Conservation (phyloP, 2,888 invertebrate species). For the Melipona beecheii region DNA sequence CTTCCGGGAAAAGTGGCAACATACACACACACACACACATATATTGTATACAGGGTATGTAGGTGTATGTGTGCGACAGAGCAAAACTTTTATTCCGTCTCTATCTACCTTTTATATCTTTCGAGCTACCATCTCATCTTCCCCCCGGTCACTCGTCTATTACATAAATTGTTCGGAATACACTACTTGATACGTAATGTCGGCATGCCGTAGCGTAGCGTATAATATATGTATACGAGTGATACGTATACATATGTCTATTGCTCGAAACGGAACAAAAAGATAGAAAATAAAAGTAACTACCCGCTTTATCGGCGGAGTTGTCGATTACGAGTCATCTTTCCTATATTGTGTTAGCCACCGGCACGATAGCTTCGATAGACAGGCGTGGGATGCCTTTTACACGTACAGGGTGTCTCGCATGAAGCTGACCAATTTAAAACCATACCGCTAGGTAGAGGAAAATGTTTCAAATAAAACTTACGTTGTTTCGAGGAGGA, state of each 20-base stretch:
- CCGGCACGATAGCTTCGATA: too few relatives aligned
- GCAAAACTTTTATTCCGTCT: slow-evolving; percentile 28
- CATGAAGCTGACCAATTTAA: too few relatives aligned
- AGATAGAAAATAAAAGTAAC: not conserved
- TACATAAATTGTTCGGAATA: slow-evolving; percentile 16
- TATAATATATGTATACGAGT: not conserved
- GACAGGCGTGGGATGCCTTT: too few relatives aligned
- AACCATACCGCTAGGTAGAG: too few relatives aligned
- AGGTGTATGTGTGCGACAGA: slow-evolving; percentile 10
- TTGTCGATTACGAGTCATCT: too few relatives aligned
- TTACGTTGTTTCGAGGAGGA: too few relatives aligned
- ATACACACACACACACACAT: not conserved
- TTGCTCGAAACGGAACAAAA: slow-evolving; percentile 16
- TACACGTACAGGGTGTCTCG: too few relatives aligned
- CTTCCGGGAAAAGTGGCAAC: not conserved
- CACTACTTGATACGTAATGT: slow-evolving; percentile 13
- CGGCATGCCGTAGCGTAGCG: slow-evolving; percentile 23
- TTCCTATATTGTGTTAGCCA: too few relatives aligned
- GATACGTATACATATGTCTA: not conserved
- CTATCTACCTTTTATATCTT: slow-evolving; percentile 25
- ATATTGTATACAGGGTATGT: not conserved
- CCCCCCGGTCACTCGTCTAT: slow-evolving; percentile 57
- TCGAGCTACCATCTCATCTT: slow-evolving; percentile 61
- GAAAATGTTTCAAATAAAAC: too few relatives aligned
- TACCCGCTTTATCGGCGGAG: too few relatives aligned